Evolutionary conservation across 2,888 invertebrate species (phyloP), one percentile per base, ranked within the genome.

Genomic region (Axea sp.): DNA sequence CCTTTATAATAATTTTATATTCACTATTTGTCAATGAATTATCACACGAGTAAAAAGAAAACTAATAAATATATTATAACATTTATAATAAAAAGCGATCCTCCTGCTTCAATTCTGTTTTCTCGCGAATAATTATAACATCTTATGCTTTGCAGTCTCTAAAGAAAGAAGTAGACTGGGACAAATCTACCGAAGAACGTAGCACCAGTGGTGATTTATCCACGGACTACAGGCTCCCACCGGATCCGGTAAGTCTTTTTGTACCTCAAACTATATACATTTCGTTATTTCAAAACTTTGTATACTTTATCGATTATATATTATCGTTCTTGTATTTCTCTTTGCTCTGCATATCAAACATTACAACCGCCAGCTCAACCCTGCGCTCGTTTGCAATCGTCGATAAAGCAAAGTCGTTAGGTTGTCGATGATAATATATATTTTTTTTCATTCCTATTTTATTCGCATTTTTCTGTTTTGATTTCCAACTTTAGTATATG

Each of bases 101-200:
- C n/a, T n/a, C n/a, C n/a, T n/a, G n/a, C n/a, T n/a, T n/a, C n/a
- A 19, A 19, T 19, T 19, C 19, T 4, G 19, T 19, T 19, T 11
- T 9, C 6, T 9, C 11, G 12, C 11, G 28, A 57, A 30, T 57
- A 33, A 41, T 43, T n/a, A 19, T 11, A 14, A 35, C 68, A 9
- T 65, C 69, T 74, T 68, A 8, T 59, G 51, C 37, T 71, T 92
- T 92, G 57, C 91, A 96, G 96, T 95, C 95, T 78, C 89, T 96
- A 84, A 96, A 96, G 88, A 96, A 96, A 89, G 95, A 96, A 91
- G 92, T 94, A 82, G 95, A 95, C 86, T 95, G 94, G 93, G 93
- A 94, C 83, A 89, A 93, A 84, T 91, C 90, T 82, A 88, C 88
- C 78, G 91, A 92, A 82, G 95, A 95, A 82, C 95, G 95, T 62